Percentiles rank a stretch among this genome's conserved stretches.
Evolutionary conservation across 2,797 vertebrate genomes (phyloP).

Genomic region (Graptemys geographica): DNA sequence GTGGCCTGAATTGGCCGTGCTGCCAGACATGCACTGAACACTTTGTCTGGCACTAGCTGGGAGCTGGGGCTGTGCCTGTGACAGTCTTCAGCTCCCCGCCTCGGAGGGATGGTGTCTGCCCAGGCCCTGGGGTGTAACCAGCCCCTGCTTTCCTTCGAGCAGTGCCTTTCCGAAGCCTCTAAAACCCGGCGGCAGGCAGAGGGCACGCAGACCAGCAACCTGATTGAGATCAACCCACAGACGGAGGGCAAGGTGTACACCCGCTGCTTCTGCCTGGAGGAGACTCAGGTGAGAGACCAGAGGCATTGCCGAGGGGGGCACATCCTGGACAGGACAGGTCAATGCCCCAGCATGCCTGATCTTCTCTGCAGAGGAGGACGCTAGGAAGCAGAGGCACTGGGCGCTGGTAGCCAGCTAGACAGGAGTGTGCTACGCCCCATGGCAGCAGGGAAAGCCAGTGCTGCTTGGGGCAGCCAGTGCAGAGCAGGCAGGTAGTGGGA

Average conservation of each 20-base stretch:
- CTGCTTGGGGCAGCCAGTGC: no score
- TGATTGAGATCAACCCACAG: conserved; percentile 85
- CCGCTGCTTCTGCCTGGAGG: conserved; percentile 85
- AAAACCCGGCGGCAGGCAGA: conserved; percentile 94
- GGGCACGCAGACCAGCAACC: conserved; percentile 83
- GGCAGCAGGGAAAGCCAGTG: background rate
- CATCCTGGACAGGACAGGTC: background rate
- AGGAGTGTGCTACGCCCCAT: background rate
- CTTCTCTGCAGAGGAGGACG: background rate
- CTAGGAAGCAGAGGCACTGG: background rate
- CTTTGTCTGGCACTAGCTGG: background rate
- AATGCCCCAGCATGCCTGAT: background rate
- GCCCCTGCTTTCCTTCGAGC: background rate
- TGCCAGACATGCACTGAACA: background rate
- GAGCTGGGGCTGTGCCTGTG: background rate
- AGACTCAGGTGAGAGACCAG: conserved; percentile 68
- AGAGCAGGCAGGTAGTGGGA: background rate
- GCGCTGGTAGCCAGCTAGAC: background rate
- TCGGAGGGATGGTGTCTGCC: background rate
- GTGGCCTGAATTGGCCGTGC: background rate
- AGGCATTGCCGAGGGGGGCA: conserved; percentile 23
- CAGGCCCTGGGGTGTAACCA: background rate
- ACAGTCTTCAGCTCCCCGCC: background rate
- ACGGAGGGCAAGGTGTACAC: conserved; percentile 86
- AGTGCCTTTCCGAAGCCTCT: conserved; percentile 90